Evolutionary conservation across 2,797 vertebrate species (phyloP), one percentile per base, ranked within the genome.

Genomic region (Falco biarmicus): DNA sequence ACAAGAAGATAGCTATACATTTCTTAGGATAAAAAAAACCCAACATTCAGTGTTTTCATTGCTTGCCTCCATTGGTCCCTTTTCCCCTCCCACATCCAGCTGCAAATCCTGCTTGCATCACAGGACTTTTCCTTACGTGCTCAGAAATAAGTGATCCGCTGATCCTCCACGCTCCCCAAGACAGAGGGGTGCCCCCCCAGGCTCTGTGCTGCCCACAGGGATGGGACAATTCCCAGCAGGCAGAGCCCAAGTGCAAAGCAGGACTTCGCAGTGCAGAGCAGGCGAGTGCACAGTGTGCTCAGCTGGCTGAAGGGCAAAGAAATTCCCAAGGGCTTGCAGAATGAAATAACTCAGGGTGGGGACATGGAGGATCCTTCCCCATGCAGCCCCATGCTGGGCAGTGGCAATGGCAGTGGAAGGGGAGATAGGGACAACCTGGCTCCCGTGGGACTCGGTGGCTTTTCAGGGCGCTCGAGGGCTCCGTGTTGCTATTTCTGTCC

Each of bases 221-320:
- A 34, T 2, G 5, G 28, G 25, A 45, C 45, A 45, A 45, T 45
- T 45, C 45, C 45, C 45, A 45, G 45, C 45, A 45, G 45, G 45
- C 45, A 45, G 45, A 45, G 45, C 45, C 17, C 45, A 45, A 18
- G 18, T 18, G 45, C 45, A 45, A 45, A 45, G 45, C 45, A 45
- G 45, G 45, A 8, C 56, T 34, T n/a, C 1, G 37, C 54, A 13
- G 45, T 9, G 1, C n/a, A 11, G 53, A 31, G 28, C 6, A 2
- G 24, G 32, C 6, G 32, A 48, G 21, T 0, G 11, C 3, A 2
- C 45, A n/a, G 28, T n/a, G 43, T 6, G 3, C 29, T 45, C 3
- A 4, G 31, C 22, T 26, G 24, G 17, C 20, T 9, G 5, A 18
- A 5, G 54, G 34, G 56, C 47, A 39, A n/a, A 56, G 21, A 31